Percentiles rank a stretch among this genome's conserved stretches.
Evolutionary conservation across 2,797 vertebrate genomes (phyloP).

Genomic region (Argya squamiceps): DNA sequence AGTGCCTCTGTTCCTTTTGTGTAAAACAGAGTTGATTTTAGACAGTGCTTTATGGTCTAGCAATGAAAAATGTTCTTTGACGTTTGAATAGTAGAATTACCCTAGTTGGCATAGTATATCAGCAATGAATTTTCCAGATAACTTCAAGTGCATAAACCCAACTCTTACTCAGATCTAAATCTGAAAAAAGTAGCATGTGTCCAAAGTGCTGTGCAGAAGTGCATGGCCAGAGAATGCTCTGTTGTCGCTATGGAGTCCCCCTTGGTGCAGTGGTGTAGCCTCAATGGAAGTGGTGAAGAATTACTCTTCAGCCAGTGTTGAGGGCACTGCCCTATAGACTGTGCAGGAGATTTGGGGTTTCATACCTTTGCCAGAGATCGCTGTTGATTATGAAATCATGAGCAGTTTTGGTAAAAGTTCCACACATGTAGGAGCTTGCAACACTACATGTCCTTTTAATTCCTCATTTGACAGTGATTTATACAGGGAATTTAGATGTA

Average conservation of each 20-base stretch:
- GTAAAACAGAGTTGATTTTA: not conserved
- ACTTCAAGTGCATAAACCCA: not conserved
- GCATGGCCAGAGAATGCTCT: not conserved
- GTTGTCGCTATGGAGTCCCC: not conserved
- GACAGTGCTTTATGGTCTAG: not conserved
- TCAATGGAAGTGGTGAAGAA: not conserved
- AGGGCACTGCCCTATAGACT: not conserved
- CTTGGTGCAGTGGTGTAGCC: rapidly evolving
- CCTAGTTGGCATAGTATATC: not conserved
- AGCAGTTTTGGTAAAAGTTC: not conserved
- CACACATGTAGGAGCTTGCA: not conserved
- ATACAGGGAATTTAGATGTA: not conserved
- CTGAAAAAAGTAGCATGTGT: rapidly evolving
- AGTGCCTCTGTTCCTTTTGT: not conserved
- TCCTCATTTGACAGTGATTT: not conserved
- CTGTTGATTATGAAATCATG: not conserved
- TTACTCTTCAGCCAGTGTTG: not conserved
- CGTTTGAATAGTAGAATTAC: not conserved
- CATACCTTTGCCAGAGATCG: not conserved
- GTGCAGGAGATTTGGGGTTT: not conserved
- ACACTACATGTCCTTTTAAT: not conserved
- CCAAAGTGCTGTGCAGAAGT: not conserved
- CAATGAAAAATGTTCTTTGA: not conserved
- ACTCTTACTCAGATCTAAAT: not conserved
- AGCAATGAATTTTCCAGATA: not conserved